These are phyloP conservation scores for Tanytarsus gracilentus DNA, from an alignment of 2,888 invertebrate species.

Conservation along the genomic window DNA sequence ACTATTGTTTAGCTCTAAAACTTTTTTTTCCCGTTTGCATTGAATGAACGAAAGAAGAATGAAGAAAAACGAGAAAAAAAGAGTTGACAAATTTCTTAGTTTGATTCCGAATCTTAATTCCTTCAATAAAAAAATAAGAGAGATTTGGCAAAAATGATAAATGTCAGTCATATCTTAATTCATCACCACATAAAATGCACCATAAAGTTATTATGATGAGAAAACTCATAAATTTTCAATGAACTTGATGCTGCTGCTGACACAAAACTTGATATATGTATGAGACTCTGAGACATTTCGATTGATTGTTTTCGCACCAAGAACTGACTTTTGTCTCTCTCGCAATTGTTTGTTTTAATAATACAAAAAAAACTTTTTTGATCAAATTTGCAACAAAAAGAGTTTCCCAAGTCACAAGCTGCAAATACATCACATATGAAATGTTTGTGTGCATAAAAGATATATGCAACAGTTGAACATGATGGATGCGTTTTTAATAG, in stretches of 20 bases:
- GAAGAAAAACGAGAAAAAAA: conserved; percentile 5
- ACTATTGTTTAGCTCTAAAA: neutral
- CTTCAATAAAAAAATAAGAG: conserved; percentile 1
- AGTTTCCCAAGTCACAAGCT: too few species aligned
- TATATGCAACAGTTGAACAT: conserved; percentile 1
- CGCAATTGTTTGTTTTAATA: neutral
- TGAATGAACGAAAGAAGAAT: neutral
- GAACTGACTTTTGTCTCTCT: neutral
- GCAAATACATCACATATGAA: too few species aligned
- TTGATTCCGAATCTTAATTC: neutral
- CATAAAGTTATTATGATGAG: conserved; percentile 15
- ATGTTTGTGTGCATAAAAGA: neutral
- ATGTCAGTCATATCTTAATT: conserved; percentile 22
- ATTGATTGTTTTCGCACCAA: neutral
- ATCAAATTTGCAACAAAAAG: too few species aligned
- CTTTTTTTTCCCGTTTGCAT: neutral
- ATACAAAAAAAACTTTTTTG: neutral
- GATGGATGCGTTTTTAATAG: conserved; percentile 23
- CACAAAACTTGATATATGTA: neutral
- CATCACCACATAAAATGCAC: neutral
- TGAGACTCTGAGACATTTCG: neutral
- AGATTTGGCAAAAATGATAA: conserved; percentile 18
- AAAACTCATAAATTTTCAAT: conserved; percentile 23
- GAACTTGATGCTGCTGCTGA: neutral
- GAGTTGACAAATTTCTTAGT: conserved; percentile 19